phyloP scores from a whole-genome alignment of 2,113 vertebrate species.

The Myocastor coypus region DNA sequence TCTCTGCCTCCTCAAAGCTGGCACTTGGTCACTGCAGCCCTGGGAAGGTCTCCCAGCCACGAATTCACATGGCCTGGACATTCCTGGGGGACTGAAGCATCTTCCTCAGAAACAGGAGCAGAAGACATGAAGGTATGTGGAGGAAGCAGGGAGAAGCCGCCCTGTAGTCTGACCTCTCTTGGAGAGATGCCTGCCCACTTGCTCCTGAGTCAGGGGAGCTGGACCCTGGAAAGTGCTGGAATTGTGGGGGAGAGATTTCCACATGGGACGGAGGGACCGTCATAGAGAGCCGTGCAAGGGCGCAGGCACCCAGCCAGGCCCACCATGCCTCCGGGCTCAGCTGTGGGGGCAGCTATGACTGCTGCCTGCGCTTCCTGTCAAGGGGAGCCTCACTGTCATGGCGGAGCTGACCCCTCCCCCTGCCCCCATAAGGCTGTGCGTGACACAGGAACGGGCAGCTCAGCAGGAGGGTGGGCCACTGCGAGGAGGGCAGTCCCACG shows the following conservation, averaged over 20 bases:
- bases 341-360: not conserved
- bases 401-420: not conserved
- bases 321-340: not conserved
- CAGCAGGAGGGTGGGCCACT: not conserved
- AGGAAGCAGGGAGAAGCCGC: not conserved
- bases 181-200: not conserved
- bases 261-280: not conserved
- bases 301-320: not conserved
- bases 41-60: not conserved
- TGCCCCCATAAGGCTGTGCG: no score
- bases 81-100: not conserved
- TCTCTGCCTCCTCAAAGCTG: not conserved
- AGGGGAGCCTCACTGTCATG: not conserved
- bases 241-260: not conserved
- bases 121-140: not conserved
- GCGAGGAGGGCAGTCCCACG: not conserved
- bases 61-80: not conserved
- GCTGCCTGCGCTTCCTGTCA: no score
- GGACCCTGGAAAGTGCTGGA: not conserved
- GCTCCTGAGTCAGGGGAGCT: not conserved
- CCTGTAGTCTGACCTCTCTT: not conserved
- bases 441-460: no score
- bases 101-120: not conserved
- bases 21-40: not conserved
- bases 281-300: not conserved